Base-by-base conservation (phyloP, 2,113 vertebrate species). In the Desmodus rotundus region DNA sequence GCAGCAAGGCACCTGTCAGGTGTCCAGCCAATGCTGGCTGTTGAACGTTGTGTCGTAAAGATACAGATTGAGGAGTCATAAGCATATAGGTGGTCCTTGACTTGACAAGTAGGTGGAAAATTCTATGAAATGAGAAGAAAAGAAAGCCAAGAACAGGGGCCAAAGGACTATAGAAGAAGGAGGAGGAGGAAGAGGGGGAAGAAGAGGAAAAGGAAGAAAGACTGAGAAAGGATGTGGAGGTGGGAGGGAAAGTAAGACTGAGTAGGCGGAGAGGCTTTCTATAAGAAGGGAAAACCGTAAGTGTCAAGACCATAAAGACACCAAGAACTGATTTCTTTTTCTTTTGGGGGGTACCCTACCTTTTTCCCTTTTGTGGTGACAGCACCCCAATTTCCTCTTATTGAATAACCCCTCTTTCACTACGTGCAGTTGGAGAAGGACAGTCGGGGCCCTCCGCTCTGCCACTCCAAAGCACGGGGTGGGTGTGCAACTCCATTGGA, bases 131-230 rank as follows among this genome's bases (percentile, higher is more conserved):
- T 38, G 52, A 81, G 88, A 70, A 88, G 88, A 70, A 84, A 77
- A 43, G 36, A 91, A 86, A 93, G 45, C 26, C 54, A 87, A 93
- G 61, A 63, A 58, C 38, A 63, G 36, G 86, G 56, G 28, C 70
- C 56, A 61, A 68, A 50, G 24, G 12, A 61, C 58, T 41, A 77
- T 0, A 33, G 28, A 58, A 72, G 50, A 26, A 17, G 26, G 7
- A 17, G 36, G 3, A 24, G 22, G 38, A 41, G 22, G 36, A 72
- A 26, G 58, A 28, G 1, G 33, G 54, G 20, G 33, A 54, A 4
- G n/a, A 81, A 19, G n/a, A 81, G 4, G 8, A 31, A 9, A 7
- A 12, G 50, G 19, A 16, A 16, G 31, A n/a, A 63, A 22, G 14
- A 41, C 2, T 16, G 13, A 77, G 41, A 87, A 58, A 73, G 12